These are phyloP conservation scores for Lithosia quadra DNA, from an alignment of 2,888 invertebrate species.

Conservation along the genomic window DNA sequence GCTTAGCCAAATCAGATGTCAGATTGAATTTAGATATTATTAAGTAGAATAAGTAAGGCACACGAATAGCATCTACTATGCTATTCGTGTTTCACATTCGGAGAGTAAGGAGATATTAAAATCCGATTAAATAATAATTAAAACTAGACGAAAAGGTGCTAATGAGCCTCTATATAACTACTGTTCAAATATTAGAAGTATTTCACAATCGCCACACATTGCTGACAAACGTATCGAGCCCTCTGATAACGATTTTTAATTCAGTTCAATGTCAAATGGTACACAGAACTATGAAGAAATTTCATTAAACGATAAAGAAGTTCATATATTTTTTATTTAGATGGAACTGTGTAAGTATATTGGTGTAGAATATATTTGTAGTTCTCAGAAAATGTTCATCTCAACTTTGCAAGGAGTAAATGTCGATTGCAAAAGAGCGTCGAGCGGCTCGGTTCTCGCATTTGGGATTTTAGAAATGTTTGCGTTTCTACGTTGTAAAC, in stretches of 20 bases:
- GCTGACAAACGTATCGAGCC: conserved; percentile 70
- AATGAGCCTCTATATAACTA: conserved; percentile 63
- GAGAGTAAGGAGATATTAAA: conserved; percentile 72
- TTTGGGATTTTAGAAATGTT: conserved; percentile 80
- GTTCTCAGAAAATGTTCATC: conserved; percentile 76
- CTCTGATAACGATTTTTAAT: conserved; percentile 79
- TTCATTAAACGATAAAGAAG: conserved; percentile 65
- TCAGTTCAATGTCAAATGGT: conserved; percentile 81
- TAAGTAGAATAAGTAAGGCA: background rate
- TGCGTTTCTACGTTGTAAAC: conserved; percentile 80
- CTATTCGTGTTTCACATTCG: conserved; percentile 55
- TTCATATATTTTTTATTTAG: conserved; percentile 55
- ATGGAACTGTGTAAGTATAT: conserved; percentile 43
- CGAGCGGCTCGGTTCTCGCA: conserved; percentile 64
- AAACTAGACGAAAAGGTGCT: conserved; percentile 69
- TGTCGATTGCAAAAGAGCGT: conserved; percentile 75
- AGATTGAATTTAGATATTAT: background rate
- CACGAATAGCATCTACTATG: conserved; percentile 48
- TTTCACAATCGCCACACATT: conserved; percentile 70
- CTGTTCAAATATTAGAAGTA: conserved; percentile 61
- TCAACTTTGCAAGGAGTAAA: conserved; percentile 73
- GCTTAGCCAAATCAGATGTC: conserved; percentile 29
- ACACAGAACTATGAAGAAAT: conserved; percentile 77
- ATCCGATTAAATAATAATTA: conserved; percentile 76
- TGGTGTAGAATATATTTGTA: conserved; percentile 65